Percentiles rank a stretch among this genome's conserved stretches.
Conservation (phyloP, 2,113 vertebrate species). For the Dascyllus trimaculatus region DNA sequence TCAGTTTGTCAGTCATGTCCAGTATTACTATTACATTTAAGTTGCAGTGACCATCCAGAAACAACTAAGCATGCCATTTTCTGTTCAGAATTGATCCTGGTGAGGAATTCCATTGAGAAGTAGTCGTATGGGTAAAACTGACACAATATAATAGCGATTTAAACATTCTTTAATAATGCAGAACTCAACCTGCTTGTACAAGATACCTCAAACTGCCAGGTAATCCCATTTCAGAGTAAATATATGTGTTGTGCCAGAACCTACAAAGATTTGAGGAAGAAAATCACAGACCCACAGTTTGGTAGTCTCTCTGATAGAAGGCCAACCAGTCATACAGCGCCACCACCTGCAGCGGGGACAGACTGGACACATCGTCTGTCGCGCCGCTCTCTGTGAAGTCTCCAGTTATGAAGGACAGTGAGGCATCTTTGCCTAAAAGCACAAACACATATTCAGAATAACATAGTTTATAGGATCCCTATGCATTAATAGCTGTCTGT, state of each 20-base stretch:
- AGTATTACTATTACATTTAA: neutral
- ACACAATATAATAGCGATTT: no score
- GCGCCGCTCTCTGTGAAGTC: conserved; percentile 89
- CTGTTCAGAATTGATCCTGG: no score
- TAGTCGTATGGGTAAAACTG: no score
- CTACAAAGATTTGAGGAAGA: neutral
- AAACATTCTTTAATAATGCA: no score
- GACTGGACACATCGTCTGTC: conserved; percentile 88
- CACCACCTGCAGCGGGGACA: conserved; percentile 86
- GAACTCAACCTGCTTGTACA: neutral
- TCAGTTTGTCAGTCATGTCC: neutral
- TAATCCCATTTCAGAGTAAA: neutral
- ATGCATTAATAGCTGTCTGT: neutral
- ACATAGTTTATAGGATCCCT: neutral
- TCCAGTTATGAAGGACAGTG: conserved; percentile 91
- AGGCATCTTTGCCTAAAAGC: conserved; percentile 90
- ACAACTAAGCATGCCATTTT: no score
- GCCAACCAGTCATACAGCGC: conserved; percentile 89
- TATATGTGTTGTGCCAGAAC: neutral
- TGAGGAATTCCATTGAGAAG: no score
- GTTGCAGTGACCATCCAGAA: neutral
- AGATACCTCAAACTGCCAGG: neutral
- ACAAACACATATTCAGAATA: neutral
- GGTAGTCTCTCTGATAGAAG: conserved; percentile 90
- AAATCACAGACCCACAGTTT: conserved; percentile 83